Conservation (phyloP, 1,140 invertebrate genomes). For the Bombus fervidus region DNA sequence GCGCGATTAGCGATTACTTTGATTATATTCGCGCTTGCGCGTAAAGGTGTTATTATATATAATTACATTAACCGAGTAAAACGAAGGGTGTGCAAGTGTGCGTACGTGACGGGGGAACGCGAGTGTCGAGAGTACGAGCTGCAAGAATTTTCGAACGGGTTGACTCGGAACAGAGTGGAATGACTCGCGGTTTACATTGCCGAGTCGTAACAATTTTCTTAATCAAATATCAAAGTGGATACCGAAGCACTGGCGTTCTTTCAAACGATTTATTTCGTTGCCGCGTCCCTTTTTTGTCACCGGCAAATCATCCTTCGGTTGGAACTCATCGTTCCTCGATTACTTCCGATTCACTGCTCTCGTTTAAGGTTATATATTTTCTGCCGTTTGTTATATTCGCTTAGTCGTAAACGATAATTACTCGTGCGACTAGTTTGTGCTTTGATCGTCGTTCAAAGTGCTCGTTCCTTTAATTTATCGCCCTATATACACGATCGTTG, state of each 20-base stretch:
- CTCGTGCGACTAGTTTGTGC: background rate
- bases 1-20: constrained; percentile 6
- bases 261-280: constrained; percentile 19
- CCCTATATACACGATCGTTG: too few relatives aligned
- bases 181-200: constrained; percentile 59
- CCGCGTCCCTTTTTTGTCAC: background rate
- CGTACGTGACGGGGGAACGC: background rate
- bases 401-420: constrained; percentile 35
- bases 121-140: constrained; percentile 26
- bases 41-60: constrained; percentile 65
- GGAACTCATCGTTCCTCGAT: background rate
- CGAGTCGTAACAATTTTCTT: constrained; percentile 56
- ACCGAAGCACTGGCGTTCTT: background rate
- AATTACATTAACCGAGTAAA: constrained; percentile 59
- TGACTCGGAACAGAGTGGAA: constrained; percentile 34
- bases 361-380: background rate
- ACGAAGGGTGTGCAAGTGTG: constrained; percentile 10
- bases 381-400: background rate
- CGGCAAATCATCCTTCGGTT: background rate
- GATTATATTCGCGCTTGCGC: constrained; percentile 64
- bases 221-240: constrained; percentile 45
- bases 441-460: background rate
- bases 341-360: background rate
- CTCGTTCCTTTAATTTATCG: background rate
- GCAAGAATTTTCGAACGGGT: constrained; percentile 23